Evolutionary conservation across 2,888 invertebrate species (phyloP), one percentile per base, ranked within the genome.

Genomic region (Mimumesa dahlbomi): DNA sequence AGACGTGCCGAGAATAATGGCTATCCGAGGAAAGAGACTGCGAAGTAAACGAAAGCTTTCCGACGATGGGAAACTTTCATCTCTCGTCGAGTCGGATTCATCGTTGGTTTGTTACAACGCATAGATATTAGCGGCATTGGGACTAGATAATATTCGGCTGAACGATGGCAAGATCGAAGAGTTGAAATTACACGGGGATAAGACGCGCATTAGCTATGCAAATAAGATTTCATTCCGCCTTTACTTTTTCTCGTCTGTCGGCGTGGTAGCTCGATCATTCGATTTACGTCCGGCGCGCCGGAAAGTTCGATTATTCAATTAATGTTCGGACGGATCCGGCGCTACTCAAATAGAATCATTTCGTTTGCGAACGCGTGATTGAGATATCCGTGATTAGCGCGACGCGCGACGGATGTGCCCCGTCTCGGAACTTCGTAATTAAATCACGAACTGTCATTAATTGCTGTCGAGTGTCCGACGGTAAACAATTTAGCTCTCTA

Each of bases 291-390:
- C 57, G 63, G 11, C 53, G 57, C 43, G 34, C 38, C 43, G 53
- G 48, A 57, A 68, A 68, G 71, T 68, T 63, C 69, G 75, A 75
- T 76, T 75, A 78, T 78, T 78, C 72, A 65, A 75, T 78, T 75
- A 77, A 75, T 59, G 67, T 70, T 59, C 65, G 56, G 49, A 19
- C 48, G 36, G 67, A 56, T 5, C 56, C 70, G 13, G 66, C 50
- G 50, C 50, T 43, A 45, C n/a, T 42, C 48, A 68, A 70, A 70
- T 70, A 52, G 70, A 66, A 70, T 70, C 64, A 70, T 61, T 66
- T 70, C 66, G 70, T n/a, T n/a, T 61, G 61, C 61, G 29, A 29
- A 25, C 21, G 50, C 16, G 14, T 36, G 50, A 54, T 58, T 36
- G 50, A 61, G 65, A 52, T 66, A 14, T 59, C 50, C 59, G 54